phyloP scores from a whole-genome alignment of 2,113 vertebrate genomes.

The Okapia johnstoni region DNA sequence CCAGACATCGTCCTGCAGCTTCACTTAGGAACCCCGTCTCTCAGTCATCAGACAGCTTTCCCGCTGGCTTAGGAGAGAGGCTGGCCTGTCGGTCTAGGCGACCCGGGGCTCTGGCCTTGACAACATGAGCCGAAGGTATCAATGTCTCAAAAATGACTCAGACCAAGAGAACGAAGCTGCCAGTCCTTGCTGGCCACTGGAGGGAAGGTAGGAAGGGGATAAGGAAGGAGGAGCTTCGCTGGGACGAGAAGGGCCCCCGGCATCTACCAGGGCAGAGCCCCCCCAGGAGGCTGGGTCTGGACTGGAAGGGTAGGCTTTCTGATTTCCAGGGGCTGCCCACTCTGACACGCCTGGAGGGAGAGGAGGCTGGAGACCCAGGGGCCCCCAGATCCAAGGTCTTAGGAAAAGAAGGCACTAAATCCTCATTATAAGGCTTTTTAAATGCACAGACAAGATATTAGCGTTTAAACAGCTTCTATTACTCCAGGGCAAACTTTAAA shows the following conservation, averaged over 20 bases:
- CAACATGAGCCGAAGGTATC: background rate
- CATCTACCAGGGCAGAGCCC: background rate
- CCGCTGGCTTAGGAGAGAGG: fast-evolving
- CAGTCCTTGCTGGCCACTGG: fast-evolving
- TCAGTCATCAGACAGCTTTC: background rate
- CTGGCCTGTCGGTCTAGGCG: background rate
- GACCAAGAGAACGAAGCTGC: background rate
- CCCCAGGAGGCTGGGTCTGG: background rate
- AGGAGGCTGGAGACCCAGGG: background rate
- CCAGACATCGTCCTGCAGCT: background rate
- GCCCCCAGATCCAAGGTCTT: background rate
- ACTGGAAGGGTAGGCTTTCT: background rate
- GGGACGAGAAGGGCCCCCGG: fast-evolving
- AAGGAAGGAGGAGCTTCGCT: background rate
- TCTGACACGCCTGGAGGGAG: background rate
- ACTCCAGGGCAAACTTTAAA: constrained; percentile 77
- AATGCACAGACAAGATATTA: constrained; percentile 70
- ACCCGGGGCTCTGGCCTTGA: background rate
- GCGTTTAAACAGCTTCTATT: constrained; percentile 61
- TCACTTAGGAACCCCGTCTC: fast-evolving
- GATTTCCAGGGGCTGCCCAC: background rate
- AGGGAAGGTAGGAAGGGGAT: background rate
- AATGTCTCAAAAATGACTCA: background rate
- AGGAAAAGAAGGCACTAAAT: background rate
- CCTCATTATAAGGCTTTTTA: constrained; percentile 65